These are phyloP conservation scores for Spheniscus humboldti DNA, from an alignment of 2,797 vertebrate species.

Conservation along the genomic window DNA sequence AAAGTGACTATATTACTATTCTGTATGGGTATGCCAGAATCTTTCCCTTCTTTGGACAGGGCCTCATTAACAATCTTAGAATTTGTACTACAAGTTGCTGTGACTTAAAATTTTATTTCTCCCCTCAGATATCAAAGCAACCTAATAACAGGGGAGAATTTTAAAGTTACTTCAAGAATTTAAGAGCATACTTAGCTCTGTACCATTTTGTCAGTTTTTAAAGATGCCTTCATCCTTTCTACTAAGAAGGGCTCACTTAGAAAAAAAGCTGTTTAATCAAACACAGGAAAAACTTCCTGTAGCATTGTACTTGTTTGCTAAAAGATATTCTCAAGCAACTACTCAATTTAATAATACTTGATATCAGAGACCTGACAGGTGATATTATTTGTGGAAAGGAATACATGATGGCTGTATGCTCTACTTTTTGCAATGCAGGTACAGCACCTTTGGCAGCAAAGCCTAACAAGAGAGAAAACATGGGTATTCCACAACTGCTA, in stretches of 20 bases:
- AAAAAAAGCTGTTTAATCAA: neutral
- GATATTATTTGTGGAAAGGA: neutral
- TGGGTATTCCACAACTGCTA: neutral
- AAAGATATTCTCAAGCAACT: neutral
- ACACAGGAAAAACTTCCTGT: neutral
- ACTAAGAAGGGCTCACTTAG: neutral
- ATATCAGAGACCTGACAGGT: neutral
- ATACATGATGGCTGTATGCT: neutral
- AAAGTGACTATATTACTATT: conserved; percentile 23
- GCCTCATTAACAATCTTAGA: conserved; percentile 46
- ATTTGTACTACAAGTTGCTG: conserved; percentile 27
- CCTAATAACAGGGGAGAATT: conserved; percentile 1
- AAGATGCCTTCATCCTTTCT: no score
- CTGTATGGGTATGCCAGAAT: neutral
- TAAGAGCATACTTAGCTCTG: neutral
- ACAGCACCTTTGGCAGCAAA: neutral
- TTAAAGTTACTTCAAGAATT: neutral
- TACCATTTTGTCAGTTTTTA: no score
- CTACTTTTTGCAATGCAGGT: neutral
- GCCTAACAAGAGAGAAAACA: neutral
- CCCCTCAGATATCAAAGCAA: conserved; percentile 21
- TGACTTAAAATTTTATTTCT: conserved; percentile 25
- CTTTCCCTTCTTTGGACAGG: conserved; percentile 13
- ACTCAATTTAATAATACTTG: neutral
- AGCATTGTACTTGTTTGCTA: neutral